Conservation (phyloP, 1,140 invertebrate genomes). For the Nilaparvata lugens region DNA sequence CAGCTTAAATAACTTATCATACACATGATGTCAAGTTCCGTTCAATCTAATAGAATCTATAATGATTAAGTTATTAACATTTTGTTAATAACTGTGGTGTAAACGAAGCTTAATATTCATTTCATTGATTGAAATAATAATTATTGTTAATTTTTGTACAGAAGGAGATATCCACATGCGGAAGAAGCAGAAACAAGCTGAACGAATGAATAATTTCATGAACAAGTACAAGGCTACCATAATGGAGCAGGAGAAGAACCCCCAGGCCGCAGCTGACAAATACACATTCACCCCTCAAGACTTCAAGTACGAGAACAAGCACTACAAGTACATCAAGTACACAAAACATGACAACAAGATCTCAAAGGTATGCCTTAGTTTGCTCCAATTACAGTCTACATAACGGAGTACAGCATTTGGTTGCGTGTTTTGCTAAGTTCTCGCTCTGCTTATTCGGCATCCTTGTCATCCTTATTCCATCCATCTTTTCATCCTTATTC, state of each 20-base stretch:
- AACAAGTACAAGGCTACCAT: conserved; percentile 54
- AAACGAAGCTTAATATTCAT: too few species aligned
- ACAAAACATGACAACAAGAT: conserved; percentile 60
- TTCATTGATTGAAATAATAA: not conserved
- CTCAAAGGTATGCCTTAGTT: conserved; percentile 49
- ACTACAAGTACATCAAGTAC: conserved; percentile 71
- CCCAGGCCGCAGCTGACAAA: conserved; percentile 24
- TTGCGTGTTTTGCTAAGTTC: too few species aligned
- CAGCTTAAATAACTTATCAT: too few species aligned
- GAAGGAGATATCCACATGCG: conserved; percentile 44
- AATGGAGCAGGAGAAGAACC: conserved; percentile 17
- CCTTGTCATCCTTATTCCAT: too few species aligned
- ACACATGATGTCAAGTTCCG: too few species aligned
- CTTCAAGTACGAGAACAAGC: conserved; percentile 71
- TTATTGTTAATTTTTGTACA: conserved; percentile 31
- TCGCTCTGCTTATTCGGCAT: too few species aligned
- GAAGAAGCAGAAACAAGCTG: conserved; percentile 50
- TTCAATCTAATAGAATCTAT: too few species aligned
- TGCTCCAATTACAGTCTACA: too few species aligned
- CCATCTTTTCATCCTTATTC: too few species aligned
- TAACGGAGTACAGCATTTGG: too few species aligned
- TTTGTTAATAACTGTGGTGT: too few species aligned
- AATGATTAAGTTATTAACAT: too few species aligned
- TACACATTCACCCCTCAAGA: conserved; percentile 63
- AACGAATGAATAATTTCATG: conserved; percentile 50